phyloP scores from a whole-genome alignment of 2,113 vertebrate species.

The Pelecanus crispus region DNA sequence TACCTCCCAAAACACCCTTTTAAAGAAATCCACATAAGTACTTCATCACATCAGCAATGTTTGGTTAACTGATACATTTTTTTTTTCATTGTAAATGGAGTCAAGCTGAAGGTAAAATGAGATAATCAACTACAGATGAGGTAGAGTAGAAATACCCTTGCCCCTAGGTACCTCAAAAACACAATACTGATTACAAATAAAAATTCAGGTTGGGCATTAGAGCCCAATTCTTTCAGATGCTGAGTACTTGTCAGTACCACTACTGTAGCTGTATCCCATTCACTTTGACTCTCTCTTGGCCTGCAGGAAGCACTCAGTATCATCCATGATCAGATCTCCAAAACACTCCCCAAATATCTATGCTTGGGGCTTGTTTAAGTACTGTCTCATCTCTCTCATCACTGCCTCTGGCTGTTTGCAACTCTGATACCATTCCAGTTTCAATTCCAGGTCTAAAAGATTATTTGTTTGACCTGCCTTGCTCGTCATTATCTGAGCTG shows the following conservation, averaged over 20 bases:
- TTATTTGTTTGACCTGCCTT: slow-evolving; percentile 67
- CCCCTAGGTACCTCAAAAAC: slow-evolving; percentile 16
- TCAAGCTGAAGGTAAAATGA: slow-evolving; percentile 41
- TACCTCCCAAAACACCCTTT: background rate
- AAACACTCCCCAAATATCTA: slow-evolving; percentile 9
- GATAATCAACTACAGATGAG: slow-evolving; percentile 38
- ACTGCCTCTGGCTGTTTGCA: slow-evolving; percentile 20
- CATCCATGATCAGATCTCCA: background rate
- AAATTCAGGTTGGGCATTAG: slow-evolving; percentile 3
- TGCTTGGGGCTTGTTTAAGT: background rate
- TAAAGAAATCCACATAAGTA: background rate
- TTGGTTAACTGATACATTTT: background rate
- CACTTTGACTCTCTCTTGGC: background rate
- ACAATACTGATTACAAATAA: slow-evolving; percentile 16
- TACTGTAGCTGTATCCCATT: background rate
- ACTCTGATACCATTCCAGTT: slow-evolving; percentile 19
- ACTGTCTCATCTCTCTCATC: slow-evolving; percentile 4
- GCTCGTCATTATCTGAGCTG: slow-evolving; percentile 69
- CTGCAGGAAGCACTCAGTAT: background rate
- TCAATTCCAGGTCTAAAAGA: slow-evolving; percentile 26
- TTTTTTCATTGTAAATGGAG: slow-evolving; percentile 32
- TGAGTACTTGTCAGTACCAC: background rate
- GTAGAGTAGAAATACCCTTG: slow-evolving; percentile 26
- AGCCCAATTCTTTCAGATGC: background rate
- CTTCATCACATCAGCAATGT: slow-evolving; percentile 34